These are phyloP conservation scores for Zapus hudsonius DNA, from an alignment of 2,113 vertebrate species.

Conservation along the genomic window DNA sequence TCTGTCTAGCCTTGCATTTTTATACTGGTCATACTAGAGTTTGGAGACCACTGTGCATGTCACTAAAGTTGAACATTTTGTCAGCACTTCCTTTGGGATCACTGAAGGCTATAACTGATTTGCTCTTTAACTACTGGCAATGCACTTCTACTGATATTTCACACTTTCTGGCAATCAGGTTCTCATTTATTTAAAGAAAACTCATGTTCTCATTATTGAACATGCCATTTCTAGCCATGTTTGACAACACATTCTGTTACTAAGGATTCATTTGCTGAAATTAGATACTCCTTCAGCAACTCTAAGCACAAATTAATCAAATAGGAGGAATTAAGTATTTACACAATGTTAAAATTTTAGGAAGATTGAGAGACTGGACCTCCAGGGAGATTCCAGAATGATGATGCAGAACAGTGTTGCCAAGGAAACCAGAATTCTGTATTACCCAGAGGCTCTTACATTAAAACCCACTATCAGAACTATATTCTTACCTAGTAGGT, in stretches of 20 bases:
- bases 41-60: neutral
- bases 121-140: neutral
- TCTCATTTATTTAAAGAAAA: constrained; percentile 19
- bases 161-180: neutral
- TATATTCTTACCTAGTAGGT: neutral
- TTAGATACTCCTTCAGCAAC: neutral
- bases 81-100: neutral
- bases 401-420: neutral
- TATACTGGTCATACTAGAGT: neutral
- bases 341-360: constrained; percentile 7
- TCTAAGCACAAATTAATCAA: constrained; percentile 17
- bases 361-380: neutral
- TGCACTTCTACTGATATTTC: neutral
- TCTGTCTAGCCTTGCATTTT: neutral
- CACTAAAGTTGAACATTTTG: neutral
- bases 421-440: neutral
- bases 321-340: neutral
- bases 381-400: neutral
- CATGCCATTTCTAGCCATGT: neutral
- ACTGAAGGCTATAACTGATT: neutral
- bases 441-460: neutral
- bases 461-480: neutral
- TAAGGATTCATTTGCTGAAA: constrained; percentile 7
- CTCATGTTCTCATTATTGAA: neutral
- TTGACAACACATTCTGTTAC: neutral